Evolutionary conservation across 2,888 invertebrate genomes (phyloP).

Genomic region (Acrocyrtus sp.): DNA sequence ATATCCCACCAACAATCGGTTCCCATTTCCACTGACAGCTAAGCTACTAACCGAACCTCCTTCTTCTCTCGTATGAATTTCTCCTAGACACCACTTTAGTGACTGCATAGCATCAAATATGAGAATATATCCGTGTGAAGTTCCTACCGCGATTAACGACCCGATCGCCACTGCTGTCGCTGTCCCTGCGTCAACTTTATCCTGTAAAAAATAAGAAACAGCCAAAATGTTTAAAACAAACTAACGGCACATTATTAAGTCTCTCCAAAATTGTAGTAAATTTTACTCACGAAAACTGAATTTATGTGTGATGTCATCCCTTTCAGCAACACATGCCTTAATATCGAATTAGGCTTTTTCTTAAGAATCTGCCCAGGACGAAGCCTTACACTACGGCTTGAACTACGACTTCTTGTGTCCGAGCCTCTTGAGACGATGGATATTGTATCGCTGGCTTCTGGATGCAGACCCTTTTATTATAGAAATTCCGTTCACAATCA

Average conservation of each 20-base stretch:
- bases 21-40: conserved; percentile 87
- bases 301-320: conserved; percentile 88
- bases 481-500: too few species aligned
- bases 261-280: neutral
- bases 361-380: conserved; percentile 29
- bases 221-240: neutral
- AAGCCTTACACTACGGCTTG: conserved; percentile 56
- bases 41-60: conserved; percentile 73
- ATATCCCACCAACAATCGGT: conserved; percentile 82
- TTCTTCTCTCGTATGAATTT: conserved; percentile 68
- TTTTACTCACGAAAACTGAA: conserved; percentile 79
- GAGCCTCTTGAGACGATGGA: conserved; percentile 65
- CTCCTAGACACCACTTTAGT: conserved; percentile 85
- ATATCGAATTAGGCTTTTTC: conserved; percentile 71
- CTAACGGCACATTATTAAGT: neutral
- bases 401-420: conserved; percentile 64
- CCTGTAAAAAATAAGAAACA: conserved; percentile 69
- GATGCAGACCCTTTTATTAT: conserved; percentile 50
- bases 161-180: conserved; percentile 84
- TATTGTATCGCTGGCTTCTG: conserved; percentile 63
- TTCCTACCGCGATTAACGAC: conserved; percentile 89
- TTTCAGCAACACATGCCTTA: conserved; percentile 83
- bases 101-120: conserved; percentile 89
- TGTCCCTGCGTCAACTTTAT: conserved; percentile 87
- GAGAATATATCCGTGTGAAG: conserved; percentile 90